These are phyloP conservation scores for Sorex maritimensis DNA, from an alignment of 2,797 vertebrate species.

Conservation along the genomic window DNA sequence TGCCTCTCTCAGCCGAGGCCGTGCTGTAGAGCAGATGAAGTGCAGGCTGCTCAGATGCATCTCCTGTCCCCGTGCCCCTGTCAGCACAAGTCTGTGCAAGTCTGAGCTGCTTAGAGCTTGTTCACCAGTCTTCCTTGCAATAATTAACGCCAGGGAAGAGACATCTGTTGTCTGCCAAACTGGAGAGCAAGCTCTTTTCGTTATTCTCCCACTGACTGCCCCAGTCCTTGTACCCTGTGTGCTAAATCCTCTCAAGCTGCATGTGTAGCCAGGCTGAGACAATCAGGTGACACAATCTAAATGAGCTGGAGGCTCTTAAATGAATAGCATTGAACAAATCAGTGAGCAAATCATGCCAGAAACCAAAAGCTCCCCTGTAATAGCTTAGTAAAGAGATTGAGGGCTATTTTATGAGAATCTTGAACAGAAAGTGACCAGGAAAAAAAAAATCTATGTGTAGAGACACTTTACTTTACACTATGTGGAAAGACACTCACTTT, in stretches of 20 bases:
- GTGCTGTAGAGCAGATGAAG: neutral
- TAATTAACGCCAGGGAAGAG: neutral
- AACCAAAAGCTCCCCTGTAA: neutral
- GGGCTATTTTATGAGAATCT: constrained; percentile 6
- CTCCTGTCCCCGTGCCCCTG: neutral
- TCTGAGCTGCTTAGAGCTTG: neutral
- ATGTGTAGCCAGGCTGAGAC: neutral
- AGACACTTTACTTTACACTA: neutral
- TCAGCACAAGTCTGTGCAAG: neutral
- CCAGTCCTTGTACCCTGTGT: neutral
- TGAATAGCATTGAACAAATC: neutral
- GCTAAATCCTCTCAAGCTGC: neutral
- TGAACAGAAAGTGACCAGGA: neutral
- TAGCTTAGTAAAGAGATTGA: neutral
- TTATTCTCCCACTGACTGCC: neutral
- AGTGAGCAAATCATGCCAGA: neutral
- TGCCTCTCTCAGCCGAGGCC: neutral
- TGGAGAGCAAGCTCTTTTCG: neutral
- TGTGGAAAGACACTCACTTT: too few relatives aligned
- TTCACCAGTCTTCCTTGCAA: neutral
- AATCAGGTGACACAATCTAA: neutral
- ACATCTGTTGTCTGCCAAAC: neutral
- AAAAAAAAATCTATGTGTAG: neutral
- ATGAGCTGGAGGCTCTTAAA: neutral
- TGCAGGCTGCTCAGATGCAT: neutral